Conservation (phyloP, 2,888 invertebrate species). For the Podabrus alpinus region DNA sequence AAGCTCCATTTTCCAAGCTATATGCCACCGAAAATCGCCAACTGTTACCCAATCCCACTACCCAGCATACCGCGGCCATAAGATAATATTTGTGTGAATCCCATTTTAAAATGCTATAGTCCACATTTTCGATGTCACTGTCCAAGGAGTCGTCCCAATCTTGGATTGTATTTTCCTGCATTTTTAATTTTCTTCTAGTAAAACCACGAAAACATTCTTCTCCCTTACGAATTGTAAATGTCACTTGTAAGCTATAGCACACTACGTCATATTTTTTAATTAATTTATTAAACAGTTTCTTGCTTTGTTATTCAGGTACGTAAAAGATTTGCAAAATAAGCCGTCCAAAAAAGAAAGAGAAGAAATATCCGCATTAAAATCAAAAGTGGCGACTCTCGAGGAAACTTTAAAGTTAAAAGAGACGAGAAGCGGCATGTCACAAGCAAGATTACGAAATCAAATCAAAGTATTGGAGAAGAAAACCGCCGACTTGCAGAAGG, state of each 20-base stretch:
- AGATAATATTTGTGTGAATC: background rate
- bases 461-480: slow-evolving; percentile 74
- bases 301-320: slow-evolving; percentile 55
- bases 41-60: slow-evolving; percentile 6
- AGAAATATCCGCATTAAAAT: slow-evolving; percentile 67
- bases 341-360: slow-evolving; percentile 71
- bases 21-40: slow-evolving; percentile 10
- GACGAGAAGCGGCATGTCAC: slow-evolving; percentile 70
- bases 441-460: slow-evolving; percentile 75
- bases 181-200: slow-evolving; percentile 60
- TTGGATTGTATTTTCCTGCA: background rate
- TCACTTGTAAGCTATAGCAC: background rate
- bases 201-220: background rate
- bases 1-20: background rate
- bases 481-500: slow-evolving; percentile 65
- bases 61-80: slow-evolving; percentile 9
- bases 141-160: background rate
- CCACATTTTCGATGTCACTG: background rate
- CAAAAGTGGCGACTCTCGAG: slow-evolving; percentile 67
- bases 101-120: background rate
- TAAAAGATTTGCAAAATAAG: slow-evolving; percentile 70
- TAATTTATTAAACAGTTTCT: background rate
- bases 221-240: background rate
- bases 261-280: too few species aligned
- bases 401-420: slow-evolving; percentile 75